Percentiles rank a stretch among this genome's conserved stretches.
Conservation (phyloP, 2,888 invertebrate species). For the Stegophylla sp. region DNA sequence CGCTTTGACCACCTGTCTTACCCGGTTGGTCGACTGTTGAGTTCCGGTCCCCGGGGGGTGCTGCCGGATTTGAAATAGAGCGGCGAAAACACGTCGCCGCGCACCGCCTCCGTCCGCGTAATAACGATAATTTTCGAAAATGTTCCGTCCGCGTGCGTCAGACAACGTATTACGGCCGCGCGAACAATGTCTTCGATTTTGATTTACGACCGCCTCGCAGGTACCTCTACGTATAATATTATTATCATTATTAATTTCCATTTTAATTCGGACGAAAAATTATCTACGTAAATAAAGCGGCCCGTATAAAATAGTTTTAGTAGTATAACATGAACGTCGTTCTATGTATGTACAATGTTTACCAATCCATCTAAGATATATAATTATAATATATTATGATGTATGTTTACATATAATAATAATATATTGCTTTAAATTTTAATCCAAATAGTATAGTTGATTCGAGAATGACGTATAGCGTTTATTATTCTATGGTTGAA, state of each 20-base stretch:
- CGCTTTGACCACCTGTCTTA: constrained; percentile 42
- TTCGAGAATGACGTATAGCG: too few species aligned
- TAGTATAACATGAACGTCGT: too few species aligned
- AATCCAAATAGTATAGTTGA: too few species aligned
- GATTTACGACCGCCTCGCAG: constrained; percentile 17
- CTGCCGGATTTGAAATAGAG: not conserved
- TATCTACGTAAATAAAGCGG: constrained; percentile 32
- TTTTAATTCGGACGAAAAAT: not conserved
- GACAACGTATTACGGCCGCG: not conserved
- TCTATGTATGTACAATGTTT: too few species aligned
- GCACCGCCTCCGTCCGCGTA: too few species aligned
- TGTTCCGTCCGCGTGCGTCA: not conserved
- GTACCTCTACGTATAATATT: not conserved
- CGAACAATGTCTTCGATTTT: constrained; percentile 15
- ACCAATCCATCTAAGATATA: too few species aligned
- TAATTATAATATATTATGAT: too few species aligned
- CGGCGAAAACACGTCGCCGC: not conserved
- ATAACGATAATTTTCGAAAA: constrained; percentile 13
- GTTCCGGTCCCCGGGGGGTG: constrained; percentile 47
- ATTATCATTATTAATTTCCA: not conserved
- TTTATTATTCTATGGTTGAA: too few species aligned
- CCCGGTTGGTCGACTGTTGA: constrained; percentile 36
- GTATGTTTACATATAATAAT: too few species aligned
- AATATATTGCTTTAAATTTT: too few species aligned
- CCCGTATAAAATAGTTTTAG: too few species aligned